These are phyloP conservation scores for Pleuronectes platessa DNA, from an alignment of 2,113 vertebrate genomes.

Conservation along the genomic window DNA sequence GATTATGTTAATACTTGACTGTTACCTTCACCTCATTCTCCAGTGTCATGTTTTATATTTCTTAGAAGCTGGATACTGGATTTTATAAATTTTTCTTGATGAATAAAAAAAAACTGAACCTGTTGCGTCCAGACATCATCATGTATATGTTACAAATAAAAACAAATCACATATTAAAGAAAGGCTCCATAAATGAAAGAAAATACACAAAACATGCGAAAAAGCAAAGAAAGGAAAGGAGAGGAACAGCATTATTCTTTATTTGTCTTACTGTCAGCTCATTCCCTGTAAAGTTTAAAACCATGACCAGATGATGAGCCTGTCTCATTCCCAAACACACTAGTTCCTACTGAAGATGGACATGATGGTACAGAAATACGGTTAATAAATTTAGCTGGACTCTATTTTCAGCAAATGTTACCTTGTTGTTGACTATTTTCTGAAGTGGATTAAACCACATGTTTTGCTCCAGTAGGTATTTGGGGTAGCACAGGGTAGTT, in stretches of 20 bases:
- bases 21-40: neutral
- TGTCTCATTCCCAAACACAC: neutral
- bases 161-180: neutral
- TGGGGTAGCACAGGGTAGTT: neutral
- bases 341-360: too few relatives aligned
- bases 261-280: neutral
- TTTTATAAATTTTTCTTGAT: neutral
- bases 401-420: too few relatives aligned
- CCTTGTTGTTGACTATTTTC: neutral
- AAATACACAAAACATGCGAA: neutral
- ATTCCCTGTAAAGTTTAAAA: neutral
- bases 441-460: neutral
- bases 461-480: neutral
- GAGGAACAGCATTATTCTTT: neutral
- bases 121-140: neutral
- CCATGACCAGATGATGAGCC: neutral
- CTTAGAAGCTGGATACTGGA: neutral
- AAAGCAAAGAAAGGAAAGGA: constrained; percentile 5
- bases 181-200: neutral
- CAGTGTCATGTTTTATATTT: neutral
- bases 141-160: neutral
- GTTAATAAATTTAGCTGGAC: too few relatives aligned
- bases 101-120: neutral
- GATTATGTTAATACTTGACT: neutral
- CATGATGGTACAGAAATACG: too few relatives aligned